A percentile compares a stretch with the other conserved stretches of the same genome.
phyloP scores from a whole-genome alignment of 2,797 vertebrate genomes.

The Myiothlypis coronata region DNA sequence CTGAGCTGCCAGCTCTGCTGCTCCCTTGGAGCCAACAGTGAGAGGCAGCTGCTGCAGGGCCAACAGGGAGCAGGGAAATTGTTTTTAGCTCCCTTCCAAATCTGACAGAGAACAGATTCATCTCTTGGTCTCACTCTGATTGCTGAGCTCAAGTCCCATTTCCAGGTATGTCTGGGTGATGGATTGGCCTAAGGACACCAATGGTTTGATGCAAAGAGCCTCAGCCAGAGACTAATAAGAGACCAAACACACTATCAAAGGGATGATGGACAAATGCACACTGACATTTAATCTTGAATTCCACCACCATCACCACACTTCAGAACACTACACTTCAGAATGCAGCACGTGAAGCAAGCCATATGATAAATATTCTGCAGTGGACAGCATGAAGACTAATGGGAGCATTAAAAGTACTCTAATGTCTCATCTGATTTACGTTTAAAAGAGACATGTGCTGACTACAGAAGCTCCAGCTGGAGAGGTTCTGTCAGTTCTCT shows the following conservation, averaged over 20 bases:
- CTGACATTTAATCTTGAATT: not conserved
- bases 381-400: not conserved
- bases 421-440: not conserved
- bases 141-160: not conserved
- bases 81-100: not conserved
- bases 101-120: not conserved
- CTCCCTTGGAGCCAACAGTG: not conserved
- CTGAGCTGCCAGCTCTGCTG: not conserved
- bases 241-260: not conserved
- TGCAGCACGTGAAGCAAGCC: not conserved
- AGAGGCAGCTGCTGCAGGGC: not conserved
- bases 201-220: not conserved
- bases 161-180: not conserved
- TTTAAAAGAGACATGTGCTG: not conserved
- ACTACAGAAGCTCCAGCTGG: not conserved
- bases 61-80: not conserved
- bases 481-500: not conserved
- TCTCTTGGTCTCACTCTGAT: not conserved
- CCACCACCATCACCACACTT: not conserved
- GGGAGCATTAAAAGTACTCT: not conserved
- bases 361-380: not conserved
- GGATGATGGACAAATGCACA: not conserved
- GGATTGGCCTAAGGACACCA: not conserved
- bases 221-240: not conserved
- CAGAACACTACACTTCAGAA: not conserved